Conservation (phyloP, 2,113 vertebrate species). For the Ciconia boyciana region DNA sequence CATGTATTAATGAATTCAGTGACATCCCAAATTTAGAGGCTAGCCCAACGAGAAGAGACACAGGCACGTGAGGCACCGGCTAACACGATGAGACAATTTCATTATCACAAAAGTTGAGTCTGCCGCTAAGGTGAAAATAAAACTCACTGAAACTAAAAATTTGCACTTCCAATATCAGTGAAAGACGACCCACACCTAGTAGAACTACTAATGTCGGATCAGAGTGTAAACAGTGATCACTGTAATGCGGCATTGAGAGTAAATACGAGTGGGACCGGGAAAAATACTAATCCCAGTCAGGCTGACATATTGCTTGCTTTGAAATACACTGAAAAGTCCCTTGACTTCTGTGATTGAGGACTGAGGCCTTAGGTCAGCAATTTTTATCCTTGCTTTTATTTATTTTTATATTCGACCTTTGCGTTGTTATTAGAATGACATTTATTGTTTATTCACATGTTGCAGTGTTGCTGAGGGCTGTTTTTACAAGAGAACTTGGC, state of each 20-base stretch:
- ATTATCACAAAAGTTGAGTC: not conserved
- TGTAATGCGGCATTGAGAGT: fast-evolving
- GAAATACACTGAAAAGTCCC: not conserved
- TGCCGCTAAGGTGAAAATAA: not conserved
- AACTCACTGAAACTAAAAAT: not conserved
- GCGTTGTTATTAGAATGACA: not conserved
- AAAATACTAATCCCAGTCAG: not conserved
- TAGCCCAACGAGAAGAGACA: not conserved
- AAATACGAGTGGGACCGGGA: not conserved
- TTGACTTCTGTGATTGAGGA: not conserved
- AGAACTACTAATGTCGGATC: not conserved
- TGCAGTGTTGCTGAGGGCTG: not conserved
- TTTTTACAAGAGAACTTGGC: slow-evolving; percentile 23
- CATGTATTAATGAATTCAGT: slow-evolving; percentile 12
- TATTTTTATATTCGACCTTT: slow-evolving; percentile 27
- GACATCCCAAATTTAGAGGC: not conserved
- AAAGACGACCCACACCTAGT: not conserved
- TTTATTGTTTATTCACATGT: slow-evolving; percentile 34
- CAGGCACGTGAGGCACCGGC: not conserved
- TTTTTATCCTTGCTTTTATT: slow-evolving; percentile 33
- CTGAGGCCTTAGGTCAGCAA: not conserved
- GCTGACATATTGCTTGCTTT: not conserved
- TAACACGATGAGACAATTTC: not conserved
- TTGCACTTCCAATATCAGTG: not conserved
- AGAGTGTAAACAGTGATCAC: not conserved